A percentile compares a stretch with the other conserved stretches of the same genome.
phyloP scores from a whole-genome alignment of 2,113 vertebrate genomes.

The Oreochromis spilurus region DNA sequence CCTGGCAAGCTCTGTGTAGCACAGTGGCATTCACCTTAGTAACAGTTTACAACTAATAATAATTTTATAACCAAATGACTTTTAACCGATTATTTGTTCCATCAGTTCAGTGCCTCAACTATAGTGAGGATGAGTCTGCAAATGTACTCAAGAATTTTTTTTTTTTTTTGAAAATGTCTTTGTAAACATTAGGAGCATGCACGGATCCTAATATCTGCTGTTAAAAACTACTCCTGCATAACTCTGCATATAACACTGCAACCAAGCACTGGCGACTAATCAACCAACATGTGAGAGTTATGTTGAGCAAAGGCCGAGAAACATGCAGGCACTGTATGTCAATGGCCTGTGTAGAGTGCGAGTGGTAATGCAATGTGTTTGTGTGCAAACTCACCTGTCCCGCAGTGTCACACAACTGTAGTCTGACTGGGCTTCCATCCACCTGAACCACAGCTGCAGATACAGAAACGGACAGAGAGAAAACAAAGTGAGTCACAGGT shows the following conservation, averaged over 20 bases:
- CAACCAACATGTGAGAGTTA: neutral
- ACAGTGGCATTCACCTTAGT: neutral
- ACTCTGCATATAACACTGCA: neutral
- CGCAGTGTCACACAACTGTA: constrained; percentile 82
- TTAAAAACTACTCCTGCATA: neutral
- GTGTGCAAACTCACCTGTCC: constrained; percentile 74
- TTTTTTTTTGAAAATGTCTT: neutral
- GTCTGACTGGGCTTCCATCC: constrained; percentile 75
- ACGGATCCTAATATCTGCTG: neutral
- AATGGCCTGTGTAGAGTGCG: neutral
- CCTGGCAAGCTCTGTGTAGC: neutral
- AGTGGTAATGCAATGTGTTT: neutral
- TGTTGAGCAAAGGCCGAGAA: neutral
- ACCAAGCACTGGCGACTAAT: neutral
- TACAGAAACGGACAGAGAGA: constrained; percentile 13
- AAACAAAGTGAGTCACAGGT: constrained; percentile 22
- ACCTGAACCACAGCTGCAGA: constrained; percentile 78
- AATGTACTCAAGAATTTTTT: neutral
- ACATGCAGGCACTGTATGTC: neutral
- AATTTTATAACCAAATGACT: neutral
- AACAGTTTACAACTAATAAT: neutral
- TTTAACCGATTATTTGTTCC: neutral
- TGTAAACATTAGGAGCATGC: neutral
- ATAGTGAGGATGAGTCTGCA: neutral
- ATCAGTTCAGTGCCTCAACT: neutral